These are phyloP conservation scores for Puffinus mauretanicus DNA, from an alignment of 2,113 vertebrate species.

Conservation along the genomic window DNA sequence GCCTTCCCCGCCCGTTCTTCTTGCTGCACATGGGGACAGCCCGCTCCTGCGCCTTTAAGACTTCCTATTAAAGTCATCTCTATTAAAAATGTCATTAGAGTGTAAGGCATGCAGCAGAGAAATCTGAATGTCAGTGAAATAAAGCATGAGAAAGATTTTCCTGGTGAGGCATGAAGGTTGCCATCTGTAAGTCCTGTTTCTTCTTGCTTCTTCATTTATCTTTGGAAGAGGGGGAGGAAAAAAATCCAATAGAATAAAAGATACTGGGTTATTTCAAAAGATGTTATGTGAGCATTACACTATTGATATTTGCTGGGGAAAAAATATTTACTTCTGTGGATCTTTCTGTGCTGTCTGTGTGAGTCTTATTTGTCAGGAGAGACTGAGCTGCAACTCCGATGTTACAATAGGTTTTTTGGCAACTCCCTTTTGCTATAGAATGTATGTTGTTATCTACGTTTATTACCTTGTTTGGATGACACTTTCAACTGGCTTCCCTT, in stretches of 20 bases:
- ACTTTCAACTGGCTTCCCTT: background rate
- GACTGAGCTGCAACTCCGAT: background rate
- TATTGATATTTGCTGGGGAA: background rate
- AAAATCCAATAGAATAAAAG: background rate
- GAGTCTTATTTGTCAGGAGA: background rate
- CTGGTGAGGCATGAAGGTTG: background rate
- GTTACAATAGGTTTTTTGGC: background rate
- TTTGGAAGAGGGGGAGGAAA: background rate
- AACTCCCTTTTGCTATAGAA: background rate
- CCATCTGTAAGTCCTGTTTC: background rate
- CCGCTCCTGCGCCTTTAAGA: no score
- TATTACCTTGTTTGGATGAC: constrained; percentile 1
- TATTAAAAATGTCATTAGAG: background rate
- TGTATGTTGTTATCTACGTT: background rate
- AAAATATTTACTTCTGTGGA: background rate
- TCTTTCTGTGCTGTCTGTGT: background rate
- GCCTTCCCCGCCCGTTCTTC: no score
- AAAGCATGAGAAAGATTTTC: background rate
- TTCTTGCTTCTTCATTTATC: background rate
- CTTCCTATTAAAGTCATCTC: background rate
- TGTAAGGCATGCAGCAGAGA: background rate
- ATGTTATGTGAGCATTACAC: background rate
- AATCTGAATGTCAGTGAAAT: background rate
- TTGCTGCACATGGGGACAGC: no score
- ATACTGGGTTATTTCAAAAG: background rate